A percentile compares a stretch with the other conserved stretches of the same genome.
phyloP scores from a whole-genome alignment of 2,113 vertebrate species.

The Toxostoma redivivum region DNA sequence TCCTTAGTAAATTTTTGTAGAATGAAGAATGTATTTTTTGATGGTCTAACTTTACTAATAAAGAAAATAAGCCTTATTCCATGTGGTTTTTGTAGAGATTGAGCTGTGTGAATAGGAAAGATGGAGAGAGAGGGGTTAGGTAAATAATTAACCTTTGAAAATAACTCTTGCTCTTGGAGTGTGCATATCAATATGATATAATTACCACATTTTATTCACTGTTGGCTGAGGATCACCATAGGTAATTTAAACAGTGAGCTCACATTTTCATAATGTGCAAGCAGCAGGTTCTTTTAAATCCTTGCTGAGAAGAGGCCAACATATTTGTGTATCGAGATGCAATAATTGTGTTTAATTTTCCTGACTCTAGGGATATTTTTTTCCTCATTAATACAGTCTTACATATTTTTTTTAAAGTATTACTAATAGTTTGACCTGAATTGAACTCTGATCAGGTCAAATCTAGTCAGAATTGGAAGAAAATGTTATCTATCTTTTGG shows the following conservation, averaged over 20 bases:
- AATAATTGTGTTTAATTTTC: background rate
- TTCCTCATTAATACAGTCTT: background rate
- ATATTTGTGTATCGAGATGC: background rate
- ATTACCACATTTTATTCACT: slow-evolving; percentile 67
- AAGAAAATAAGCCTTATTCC: background rate
- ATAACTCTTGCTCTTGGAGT: slow-evolving; percentile 59
- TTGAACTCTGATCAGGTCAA: background rate
- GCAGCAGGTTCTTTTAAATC: background rate
- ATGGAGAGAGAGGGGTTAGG: slow-evolving; percentile 55
- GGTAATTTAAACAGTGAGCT: slow-evolving; percentile 63
- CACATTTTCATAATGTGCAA: slow-evolving; percentile 48
- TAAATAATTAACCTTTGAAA: slow-evolving; percentile 78
- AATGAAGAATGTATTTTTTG: background rate
- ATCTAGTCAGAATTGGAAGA: background rate
- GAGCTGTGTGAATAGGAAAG: slow-evolving; percentile 27
- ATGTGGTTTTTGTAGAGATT: background rate
- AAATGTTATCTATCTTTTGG: background rate
- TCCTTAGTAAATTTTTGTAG: background rate
- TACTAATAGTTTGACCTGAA: background rate
- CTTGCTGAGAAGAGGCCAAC: background rate
- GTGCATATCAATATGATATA: slow-evolving; percentile 61
- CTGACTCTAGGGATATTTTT: background rate
- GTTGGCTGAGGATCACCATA: slow-evolving; percentile 44
- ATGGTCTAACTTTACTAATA: background rate
- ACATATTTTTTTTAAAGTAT: background rate